Evolutionary conservation across 1,140 invertebrate genomes (phyloP).

Genomic region (Cotesia vestalis): DNA sequence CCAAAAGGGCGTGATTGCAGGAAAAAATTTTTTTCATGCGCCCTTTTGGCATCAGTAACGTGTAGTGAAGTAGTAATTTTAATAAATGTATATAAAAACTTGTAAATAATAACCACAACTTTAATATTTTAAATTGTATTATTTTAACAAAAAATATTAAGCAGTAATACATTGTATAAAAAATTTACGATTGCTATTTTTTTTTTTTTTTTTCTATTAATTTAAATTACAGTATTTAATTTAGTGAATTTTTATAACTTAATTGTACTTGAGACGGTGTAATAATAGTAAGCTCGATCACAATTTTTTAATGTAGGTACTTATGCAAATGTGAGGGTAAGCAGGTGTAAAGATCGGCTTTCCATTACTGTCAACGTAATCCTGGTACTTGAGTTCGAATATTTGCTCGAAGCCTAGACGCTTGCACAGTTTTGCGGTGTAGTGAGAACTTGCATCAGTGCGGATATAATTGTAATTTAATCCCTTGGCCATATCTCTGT

Average conservation of each 20-base stretch:
- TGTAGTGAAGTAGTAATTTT: too few species aligned
- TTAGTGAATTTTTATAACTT: not conserved
- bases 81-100: too few species aligned
- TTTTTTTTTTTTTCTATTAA: slow-evolving; percentile 5
- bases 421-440: slow-evolving; percentile 74
- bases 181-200: too few species aligned
- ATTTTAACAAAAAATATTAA: too few species aligned
- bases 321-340: slow-evolving; percentile 67
- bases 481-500: slow-evolving; percentile 68
- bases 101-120: too few species aligned
- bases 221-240: not conserved
- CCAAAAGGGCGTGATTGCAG: too few species aligned
- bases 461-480: slow-evolving; percentile 66
- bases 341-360: slow-evolving; percentile 69
- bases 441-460: slow-evolving; percentile 75
- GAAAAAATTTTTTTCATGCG: too few species aligned
- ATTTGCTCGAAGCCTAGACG: slow-evolving; percentile 73
- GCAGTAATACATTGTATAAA: not conserved
- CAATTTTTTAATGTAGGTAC: slow-evolving; percentile 65
- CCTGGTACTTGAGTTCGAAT: slow-evolving; percentile 71
- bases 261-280: too few species aligned
- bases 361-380: slow-evolving; percentile 70
- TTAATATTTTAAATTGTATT: too few species aligned
- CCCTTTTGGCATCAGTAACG: too few species aligned
- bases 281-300: not conserved